These are phyloP conservation scores for Odontomachus brunneus DNA, from an alignment of 1,140 invertebrate genomes.

Conservation along the genomic window DNA sequence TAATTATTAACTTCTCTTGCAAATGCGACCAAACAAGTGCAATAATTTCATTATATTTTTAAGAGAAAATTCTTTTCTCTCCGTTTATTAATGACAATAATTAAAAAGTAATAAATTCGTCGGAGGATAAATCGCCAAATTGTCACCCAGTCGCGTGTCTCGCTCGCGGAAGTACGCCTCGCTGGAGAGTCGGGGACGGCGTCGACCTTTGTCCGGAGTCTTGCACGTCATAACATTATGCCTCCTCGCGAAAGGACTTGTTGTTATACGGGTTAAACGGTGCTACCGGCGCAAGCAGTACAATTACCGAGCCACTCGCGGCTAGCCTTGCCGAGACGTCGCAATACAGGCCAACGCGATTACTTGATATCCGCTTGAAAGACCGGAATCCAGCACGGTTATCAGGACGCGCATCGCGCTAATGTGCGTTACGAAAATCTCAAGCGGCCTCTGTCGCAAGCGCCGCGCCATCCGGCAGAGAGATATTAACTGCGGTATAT, in stretches of 20 bases:
- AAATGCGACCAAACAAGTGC: no score
- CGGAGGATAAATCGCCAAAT: background rate
- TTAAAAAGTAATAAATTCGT: no score
- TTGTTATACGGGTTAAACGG: slow-evolving; percentile 61
- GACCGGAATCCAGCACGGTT: slow-evolving; percentile 64
- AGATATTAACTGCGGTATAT: slow-evolving; percentile 34
- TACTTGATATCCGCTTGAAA: slow-evolving; percentile 63
- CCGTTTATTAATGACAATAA: no score
- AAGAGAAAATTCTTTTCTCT: no score
- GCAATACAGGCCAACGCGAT: slow-evolving; percentile 52
- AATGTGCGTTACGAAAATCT: slow-evolving; percentile 62
- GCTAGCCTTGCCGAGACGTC: slow-evolving; percentile 26
- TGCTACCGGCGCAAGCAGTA: slow-evolving; percentile 31
- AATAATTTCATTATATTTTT: no score
- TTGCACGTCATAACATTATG: slow-evolving; percentile 17
- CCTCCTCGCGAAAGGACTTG: slow-evolving; percentile 34
- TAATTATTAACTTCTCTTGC: no score
- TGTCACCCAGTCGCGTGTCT: no score
- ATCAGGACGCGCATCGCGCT: slow-evolving; percentile 56
- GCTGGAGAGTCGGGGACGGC: slow-evolving; percentile 24
- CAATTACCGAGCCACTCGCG: slow-evolving; percentile 45
- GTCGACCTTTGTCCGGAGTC: slow-evolving; percentile 39
- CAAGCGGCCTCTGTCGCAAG: slow-evolving; percentile 32
- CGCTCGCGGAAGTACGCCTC: background rate
- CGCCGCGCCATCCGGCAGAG: background rate